Evolutionary conservation across 1,140 invertebrate species (phyloP), one percentile per base, ranked within the genome.

Genomic region (Oscheius sp.): DNA sequence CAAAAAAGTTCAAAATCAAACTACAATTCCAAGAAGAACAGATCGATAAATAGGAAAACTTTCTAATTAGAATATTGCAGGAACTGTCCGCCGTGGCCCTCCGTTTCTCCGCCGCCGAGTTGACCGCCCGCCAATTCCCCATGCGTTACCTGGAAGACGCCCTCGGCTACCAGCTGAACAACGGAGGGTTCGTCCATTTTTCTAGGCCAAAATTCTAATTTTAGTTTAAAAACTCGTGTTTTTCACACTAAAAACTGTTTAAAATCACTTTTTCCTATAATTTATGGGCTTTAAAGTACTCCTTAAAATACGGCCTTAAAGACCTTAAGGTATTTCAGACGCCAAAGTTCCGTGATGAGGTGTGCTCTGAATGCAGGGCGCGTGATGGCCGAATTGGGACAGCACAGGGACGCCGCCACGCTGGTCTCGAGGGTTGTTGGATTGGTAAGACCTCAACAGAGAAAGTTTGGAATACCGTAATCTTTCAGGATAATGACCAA

Each of bases 401-500:
- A 36, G 29, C 29, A 4, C 10, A 10, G 29, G 31, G 61, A 63
- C 7, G 61, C 61, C 10, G 61, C 61, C 29, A n/a, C 13, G 10
- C 31, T 63, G 10, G 4, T 63, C 31, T 63, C 61, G 26, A 26
- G 35, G 26, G 23, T 63, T 18, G 31, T 26, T 10, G 20, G 15
- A 13, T 34, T 63, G 10, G 55, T 42, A 59, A 59, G 29, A 59
- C 10, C 23, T 13, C 10, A 15, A 59, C 13, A 13, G 13, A 20
- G 13, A 13, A 13, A 59, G 13, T 15, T 15, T 23, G 13, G 29
- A 15, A 10, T 15, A 23, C 23, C 15, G 13, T 15, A 59, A 18
- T 73, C n/a, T 46, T 72, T 3, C 45, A 64, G 70, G 71, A 73
- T 29, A 63, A 63, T 26, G 61, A 63, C 29, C 36, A 36, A 18